Evolutionary conservation across 2,113 vertebrate species (phyloP), one percentile per base, ranked within the genome.

Genomic region (Ceratotherium simum): DNA sequence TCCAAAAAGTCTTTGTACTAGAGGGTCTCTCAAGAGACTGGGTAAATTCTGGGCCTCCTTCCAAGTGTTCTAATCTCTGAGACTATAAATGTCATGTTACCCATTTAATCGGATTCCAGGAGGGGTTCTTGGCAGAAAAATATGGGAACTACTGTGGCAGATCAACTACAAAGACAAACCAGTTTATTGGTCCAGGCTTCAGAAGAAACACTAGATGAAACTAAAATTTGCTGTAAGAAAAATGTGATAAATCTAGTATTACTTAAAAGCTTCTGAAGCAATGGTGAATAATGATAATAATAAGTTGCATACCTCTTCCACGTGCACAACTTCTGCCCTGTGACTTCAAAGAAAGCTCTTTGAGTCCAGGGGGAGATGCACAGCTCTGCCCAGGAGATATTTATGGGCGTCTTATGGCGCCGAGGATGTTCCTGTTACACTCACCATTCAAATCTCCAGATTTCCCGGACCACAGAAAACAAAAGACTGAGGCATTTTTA

Each of bases 211-310:
- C 96, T 96, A 96, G 96, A 97, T 92, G 98, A 98, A 97, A 92
- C 97, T 96, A 93, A 96, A 98, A 97, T 97, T 98, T 97, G 91
- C 89, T 92, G 27, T 95, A 96, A 97, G 95, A 97, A 98, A 98
- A 97, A 91, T 91, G 96, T 97, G 97, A 97, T 98, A 97, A 98
- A 97, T 98, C 97, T 95, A 98, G 91, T 90, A 87, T 96, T 97
- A 97, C 97, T 97, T 98, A 96, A 97, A 98, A 97, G 97, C 96
- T 95, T 98, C 96, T 48, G 89, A 96, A 97, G 93, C 89, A 87
- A 90, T 70, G 90, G 96, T 17, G 46, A 90, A 76, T 96, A 95
- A 97, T 93, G 93, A 96, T 89, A 96, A 96, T 80, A 96, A 97
- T 91, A 96, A 96, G 97, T 90, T 97, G 64, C 93, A 92, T 96